phyloP scores from a whole-genome alignment of 2,888 invertebrate genomes.

The Adineta ricciae region DNA sequence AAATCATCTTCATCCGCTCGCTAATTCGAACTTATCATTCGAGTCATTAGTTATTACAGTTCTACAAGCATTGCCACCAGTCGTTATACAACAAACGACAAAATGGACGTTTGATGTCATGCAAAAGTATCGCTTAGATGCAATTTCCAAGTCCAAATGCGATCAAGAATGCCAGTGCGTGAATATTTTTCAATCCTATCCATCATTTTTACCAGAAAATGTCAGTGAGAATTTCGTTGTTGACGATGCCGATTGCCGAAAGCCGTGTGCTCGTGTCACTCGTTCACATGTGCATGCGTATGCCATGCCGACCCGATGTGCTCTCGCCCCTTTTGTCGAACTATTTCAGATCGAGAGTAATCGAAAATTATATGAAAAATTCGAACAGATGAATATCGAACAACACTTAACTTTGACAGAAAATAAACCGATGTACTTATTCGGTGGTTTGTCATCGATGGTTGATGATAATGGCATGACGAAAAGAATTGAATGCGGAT shows the following conservation, averaged over 20 bases:
- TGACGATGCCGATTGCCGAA: background rate
- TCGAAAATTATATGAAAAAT: background rate
- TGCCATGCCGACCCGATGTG: background rate
- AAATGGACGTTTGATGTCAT: background rate
- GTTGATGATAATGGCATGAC: background rate
- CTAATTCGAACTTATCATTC: background rate
- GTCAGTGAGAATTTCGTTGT: background rate
- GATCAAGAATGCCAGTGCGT: background rate
- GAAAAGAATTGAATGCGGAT: background rate
- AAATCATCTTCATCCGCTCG: background rate
- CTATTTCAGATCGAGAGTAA: background rate
- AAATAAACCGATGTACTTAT: background rate
- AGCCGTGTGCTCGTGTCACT: slow-evolving; percentile 6
- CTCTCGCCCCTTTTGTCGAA: background rate
- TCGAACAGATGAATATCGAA: background rate
- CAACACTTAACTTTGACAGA: background rate
- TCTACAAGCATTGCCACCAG: background rate
- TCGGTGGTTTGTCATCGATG: background rate
- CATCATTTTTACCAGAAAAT: background rate
- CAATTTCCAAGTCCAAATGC: background rate
- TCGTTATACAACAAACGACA: background rate
- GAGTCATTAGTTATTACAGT: background rate
- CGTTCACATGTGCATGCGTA: slow-evolving; percentile 6
- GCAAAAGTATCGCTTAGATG: slow-evolving; percentile 6
- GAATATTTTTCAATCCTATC: background rate